These are phyloP conservation scores for Sceloporus tristichus DNA, from an alignment of 2,113 vertebrate genomes.

Conservation along the genomic window DNA sequence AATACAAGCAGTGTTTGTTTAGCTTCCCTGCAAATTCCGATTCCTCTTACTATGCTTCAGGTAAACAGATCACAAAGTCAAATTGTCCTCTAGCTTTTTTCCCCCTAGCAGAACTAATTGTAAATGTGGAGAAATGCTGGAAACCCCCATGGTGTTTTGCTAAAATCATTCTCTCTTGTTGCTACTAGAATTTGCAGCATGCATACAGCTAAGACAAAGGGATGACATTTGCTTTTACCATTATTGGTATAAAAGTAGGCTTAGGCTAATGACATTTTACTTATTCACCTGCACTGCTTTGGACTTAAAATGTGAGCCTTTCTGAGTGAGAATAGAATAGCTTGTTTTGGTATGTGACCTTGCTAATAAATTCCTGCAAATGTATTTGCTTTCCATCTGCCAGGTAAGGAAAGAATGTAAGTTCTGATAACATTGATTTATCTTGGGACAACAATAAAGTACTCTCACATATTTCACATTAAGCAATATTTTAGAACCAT, in stretches of 20 bases:
- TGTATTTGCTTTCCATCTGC: background rate
- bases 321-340: conserved; percentile 15
- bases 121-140: conserved; percentile 14
- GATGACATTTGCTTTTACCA: background rate
- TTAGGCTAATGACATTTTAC: conserved; percentile 10
- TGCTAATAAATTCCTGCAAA: conserved; percentile 17
- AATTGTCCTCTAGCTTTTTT: conserved; percentile 18
- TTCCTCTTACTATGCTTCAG: background rate
- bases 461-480: background rate
- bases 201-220: background rate
- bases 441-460: background rate
- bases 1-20: background rate
- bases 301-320: conserved; percentile 19
- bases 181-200: background rate
- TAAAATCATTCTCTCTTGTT: conserved; percentile 1
- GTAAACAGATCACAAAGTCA: conserved; percentile 36
- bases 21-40: conserved; percentile 31
- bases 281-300: conserved; percentile 25
- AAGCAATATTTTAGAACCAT: conserved; percentile 18
- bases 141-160: conserved; percentile 18
- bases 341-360: background rate
- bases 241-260: conserved; percentile 9
- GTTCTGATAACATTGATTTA: background rate
- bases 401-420: background rate
- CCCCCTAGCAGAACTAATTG: conserved; percentile 32